Conservation (phyloP, 2,888 invertebrate genomes). For the Lydus trimaculatus region DNA sequence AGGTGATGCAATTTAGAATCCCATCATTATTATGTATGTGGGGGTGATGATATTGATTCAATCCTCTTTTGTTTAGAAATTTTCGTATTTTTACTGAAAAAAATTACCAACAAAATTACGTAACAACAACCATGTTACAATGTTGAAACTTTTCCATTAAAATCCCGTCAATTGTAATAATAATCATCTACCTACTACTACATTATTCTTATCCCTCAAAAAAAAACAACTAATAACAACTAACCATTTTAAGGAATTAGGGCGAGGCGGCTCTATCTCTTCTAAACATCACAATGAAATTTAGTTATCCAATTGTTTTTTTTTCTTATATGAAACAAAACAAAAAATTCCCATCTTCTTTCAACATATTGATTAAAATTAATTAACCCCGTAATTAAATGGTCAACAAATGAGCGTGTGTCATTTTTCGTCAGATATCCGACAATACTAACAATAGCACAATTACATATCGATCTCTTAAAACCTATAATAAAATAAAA, state of each 20-base stretch:
- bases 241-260: slow-evolving; percentile 4
- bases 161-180: neutral
- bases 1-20: neutral
- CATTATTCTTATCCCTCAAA: neutral
- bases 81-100: neutral
- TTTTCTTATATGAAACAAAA: neutral
- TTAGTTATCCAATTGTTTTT: neutral
- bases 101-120: neutral
- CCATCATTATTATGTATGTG: neutral
- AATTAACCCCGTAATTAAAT: slow-evolving; percentile 31
- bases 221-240: neutral
- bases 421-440: neutral
- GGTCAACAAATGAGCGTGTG: slow-evolving; percentile 27
- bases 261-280: neutral
- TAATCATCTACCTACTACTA: neutral
- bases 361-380: slow-evolving; percentile 27
- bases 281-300: neutral
- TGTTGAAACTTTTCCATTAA: slow-evolving; percentile 1
- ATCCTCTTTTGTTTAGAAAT: neutral
- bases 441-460: neutral
- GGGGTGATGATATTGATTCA: neutral
- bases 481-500: neutral
- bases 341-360: slow-evolving; percentile 6
- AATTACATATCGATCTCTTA: neutral
- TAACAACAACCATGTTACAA: neutral